Conservation (phyloP, 1,140 invertebrate species). For the Choristoneura fumiferana region DNA sequence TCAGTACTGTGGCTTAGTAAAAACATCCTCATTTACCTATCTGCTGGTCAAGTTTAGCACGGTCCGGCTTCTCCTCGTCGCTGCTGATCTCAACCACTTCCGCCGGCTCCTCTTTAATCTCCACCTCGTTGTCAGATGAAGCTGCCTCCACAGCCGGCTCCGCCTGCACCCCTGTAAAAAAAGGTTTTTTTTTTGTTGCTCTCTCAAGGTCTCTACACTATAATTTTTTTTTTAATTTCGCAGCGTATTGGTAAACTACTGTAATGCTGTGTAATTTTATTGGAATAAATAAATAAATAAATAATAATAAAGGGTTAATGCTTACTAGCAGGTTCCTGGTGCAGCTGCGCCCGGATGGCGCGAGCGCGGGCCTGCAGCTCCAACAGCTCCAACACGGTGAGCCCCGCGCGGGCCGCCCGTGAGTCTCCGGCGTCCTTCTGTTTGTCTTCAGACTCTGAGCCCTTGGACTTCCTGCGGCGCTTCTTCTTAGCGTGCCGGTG, state of each 20-base stretch:
- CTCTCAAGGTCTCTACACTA: no score
- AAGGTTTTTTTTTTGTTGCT: no score
- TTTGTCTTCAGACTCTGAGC: no score
- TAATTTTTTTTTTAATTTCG: no score
- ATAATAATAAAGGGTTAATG: neutral
- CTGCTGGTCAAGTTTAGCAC: slow-evolving; percentile 32
- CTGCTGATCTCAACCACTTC: slow-evolving; percentile 67
- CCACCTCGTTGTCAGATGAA: slow-evolving; percentile 59
- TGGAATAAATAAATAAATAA: no score
- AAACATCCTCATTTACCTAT: slow-evolving; percentile 26
- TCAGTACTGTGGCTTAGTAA: no score
- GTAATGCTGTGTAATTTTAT: no score
- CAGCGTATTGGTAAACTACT: no score
- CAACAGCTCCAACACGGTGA: slow-evolving; percentile 82
- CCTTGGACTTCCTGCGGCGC: slow-evolving; percentile 23
- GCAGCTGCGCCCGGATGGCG: slow-evolving; percentile 81
- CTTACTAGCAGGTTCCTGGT: slow-evolving; percentile 70
- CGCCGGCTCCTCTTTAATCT: slow-evolving; percentile 74
- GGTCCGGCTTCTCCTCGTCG: slow-evolving; percentile 61
- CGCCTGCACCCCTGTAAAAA: slow-evolving; percentile 2
- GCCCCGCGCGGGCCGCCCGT: slow-evolving; percentile 48
- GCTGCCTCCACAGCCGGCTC: slow-evolving; percentile 21
- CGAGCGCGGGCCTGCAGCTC: slow-evolving; percentile 82
- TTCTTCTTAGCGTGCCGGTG: slow-evolving; percentile 34
- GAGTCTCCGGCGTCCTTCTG: neutral